Percentiles rank a stretch among this genome's conserved stretches.
phyloP scores from a whole-genome alignment of 2,797 vertebrate genomes.

The Thripadectes ignobilis region DNA sequence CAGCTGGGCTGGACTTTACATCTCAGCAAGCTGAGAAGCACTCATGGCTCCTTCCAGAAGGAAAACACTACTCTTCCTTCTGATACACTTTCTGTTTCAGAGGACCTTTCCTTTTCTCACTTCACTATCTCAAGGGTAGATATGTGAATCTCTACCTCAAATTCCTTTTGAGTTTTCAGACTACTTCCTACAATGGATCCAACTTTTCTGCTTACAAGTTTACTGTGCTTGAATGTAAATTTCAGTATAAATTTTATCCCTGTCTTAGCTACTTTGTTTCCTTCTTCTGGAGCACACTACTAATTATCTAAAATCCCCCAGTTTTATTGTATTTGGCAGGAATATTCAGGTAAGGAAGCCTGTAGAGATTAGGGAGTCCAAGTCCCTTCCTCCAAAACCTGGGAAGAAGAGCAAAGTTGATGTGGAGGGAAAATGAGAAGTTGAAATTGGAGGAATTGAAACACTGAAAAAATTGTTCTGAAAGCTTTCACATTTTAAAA shows the following conservation, averaged over 20 bases:
- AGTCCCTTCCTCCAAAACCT: background rate
- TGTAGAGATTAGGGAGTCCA: background rate
- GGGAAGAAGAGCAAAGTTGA: background rate
- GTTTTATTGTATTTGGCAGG: background rate
- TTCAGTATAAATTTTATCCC: background rate
- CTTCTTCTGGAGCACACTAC: background rate
- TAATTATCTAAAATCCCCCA: background rate
- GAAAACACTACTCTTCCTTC: background rate
- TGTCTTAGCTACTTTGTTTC: background rate
- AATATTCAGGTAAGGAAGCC: background rate
- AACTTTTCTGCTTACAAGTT: background rate
- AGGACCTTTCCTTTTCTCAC: background rate
- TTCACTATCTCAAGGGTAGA: background rate
- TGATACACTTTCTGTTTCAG: background rate
- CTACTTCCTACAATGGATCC: background rate
- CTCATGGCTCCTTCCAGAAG: background rate
- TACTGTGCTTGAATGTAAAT: background rate
- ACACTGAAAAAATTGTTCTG: background rate
- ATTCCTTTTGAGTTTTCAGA: background rate
- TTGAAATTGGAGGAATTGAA: background rate
- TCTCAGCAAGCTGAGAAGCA: background rate
- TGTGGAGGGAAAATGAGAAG: accelerated
- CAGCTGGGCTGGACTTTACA: background rate
- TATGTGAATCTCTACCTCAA: background rate
- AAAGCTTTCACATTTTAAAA: background rate